phyloP scores from a whole-genome alignment of 2,888 invertebrate genomes.

The Xestia xanthographa region DNA sequence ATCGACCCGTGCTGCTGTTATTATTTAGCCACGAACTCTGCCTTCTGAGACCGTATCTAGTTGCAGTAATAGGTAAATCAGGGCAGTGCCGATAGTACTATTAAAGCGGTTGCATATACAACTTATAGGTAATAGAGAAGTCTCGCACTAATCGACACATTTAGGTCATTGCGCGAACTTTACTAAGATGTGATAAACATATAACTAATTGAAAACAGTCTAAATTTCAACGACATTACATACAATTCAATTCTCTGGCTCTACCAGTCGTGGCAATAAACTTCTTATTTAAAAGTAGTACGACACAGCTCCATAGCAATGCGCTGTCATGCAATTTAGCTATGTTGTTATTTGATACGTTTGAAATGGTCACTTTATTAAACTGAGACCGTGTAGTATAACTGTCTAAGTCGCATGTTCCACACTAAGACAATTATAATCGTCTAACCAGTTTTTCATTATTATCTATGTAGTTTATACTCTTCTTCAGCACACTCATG shows the following conservation, averaged over 20 bases:
- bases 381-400: conserved; percentile 67
- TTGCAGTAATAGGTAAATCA: neutral
- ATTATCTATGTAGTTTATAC: neutral
- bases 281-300: conserved; percentile 72
- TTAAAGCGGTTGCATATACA: neutral
- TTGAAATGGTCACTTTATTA: conserved; percentile 78
- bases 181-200: conserved; percentile 33
- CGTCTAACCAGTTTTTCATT: neutral
- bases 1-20: neutral
- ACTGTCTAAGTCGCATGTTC: neutral
- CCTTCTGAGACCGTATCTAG: neutral
- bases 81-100: neutral
- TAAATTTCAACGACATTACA: conserved; percentile 39
- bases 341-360: conserved; percentile 82
- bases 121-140: neutral
- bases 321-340: conserved; percentile 81
- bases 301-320: conserved; percentile 72
- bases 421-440: conserved; percentile 1
- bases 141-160: conserved; percentile 36
- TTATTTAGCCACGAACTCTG: neutral
- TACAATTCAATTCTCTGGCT: conserved; percentile 21
- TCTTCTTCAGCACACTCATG: neutral
- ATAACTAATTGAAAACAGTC: conserved; percentile 34
- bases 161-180: conserved; percentile 55
- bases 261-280: conserved; percentile 61